A percentile compares a stretch with the other conserved stretches of the same genome.
Evolutionary conservation across 1,140 invertebrate genomes (phyloP).

Genomic region (Pararge aegeria): DNA sequence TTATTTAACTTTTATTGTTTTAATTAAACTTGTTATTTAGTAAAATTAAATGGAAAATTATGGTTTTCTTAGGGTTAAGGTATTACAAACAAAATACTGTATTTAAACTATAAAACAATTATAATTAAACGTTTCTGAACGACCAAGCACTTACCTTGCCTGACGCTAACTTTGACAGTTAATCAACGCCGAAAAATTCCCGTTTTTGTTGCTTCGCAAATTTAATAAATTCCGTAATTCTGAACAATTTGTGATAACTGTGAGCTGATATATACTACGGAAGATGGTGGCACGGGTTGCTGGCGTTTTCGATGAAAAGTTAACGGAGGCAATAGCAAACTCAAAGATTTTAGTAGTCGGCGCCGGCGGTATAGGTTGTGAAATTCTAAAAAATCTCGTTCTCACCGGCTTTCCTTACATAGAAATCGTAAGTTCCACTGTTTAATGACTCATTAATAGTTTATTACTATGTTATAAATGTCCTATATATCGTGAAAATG

Average conservation of each 20-base stretch:
- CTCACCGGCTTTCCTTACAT: conserved; percentile 96
- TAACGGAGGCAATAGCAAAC: conserved; percentile 80
- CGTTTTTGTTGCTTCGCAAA: conserved; percentile 16
- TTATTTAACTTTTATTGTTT: no score
- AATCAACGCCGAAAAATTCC: conserved; percentile 18
- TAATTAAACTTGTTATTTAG: no score
- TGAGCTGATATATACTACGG: conserved; percentile 7
- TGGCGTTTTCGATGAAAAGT: conserved; percentile 82
- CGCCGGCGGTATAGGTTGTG: conserved; percentile 99
- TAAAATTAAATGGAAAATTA: no score
- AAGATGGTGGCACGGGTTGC: conserved; percentile 83
- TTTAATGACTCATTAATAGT: not conserved
- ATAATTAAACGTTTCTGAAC: no score
- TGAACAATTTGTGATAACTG: conserved; percentile 16
- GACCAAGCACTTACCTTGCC: conserved; percentile 26
- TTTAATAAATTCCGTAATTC: conserved; percentile 11
- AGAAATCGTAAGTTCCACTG: conserved; percentile 78
- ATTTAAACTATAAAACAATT: no score
- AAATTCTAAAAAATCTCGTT: conserved; percentile 98
- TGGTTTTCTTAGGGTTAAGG: no score
- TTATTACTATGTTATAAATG: not conserved
- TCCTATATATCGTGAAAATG: not conserved
- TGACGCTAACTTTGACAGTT: conserved; percentile 57
- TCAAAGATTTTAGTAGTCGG: conserved; percentile 92
- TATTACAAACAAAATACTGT: no score